These are phyloP conservation scores for Leptoclinus maculatus DNA, from an alignment of 2,797 vertebrate species.

Conservation along the genomic window DNA sequence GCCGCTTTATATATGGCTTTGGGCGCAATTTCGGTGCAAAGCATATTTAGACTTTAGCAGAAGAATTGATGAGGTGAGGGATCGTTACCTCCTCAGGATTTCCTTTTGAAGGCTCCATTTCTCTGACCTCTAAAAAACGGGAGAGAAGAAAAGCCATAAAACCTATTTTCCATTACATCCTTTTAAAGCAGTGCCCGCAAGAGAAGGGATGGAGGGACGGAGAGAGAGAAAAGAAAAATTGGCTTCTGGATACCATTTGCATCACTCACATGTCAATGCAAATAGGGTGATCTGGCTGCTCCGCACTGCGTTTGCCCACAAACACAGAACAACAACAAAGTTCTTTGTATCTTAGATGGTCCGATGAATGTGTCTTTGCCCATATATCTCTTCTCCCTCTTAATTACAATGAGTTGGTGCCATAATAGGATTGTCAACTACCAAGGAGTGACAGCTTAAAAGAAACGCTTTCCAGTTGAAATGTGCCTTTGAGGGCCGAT, in stretches of 20 bases:
- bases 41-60: constrained; percentile 69
- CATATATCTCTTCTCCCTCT: constrained; percentile 81
- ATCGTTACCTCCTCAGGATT: constrained; percentile 74
- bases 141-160: constrained; percentile 81
- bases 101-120: constrained; percentile 77
- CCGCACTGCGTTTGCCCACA: constrained; percentile 64
- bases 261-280: constrained; percentile 81
- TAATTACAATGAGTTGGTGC: constrained; percentile 87
- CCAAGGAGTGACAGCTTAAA: constrained; percentile 86
- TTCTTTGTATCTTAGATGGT: constrained; percentile 72
- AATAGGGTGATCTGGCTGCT: constrained; percentile 71
- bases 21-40: constrained; percentile 64
- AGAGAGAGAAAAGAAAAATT: constrained; percentile 64
- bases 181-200: constrained; percentile 74
- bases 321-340: constrained; percentile 73
- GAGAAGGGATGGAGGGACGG: constrained; percentile 61
- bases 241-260: constrained; percentile 75
- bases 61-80: constrained; percentile 75
- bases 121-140: constrained; percentile 74
- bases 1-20: constrained; percentile 60
- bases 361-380: constrained; percentile 73
- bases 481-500: constrained; percentile 88
- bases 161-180: constrained; percentile 82
- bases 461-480: constrained; percentile 87
- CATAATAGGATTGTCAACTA: constrained; percentile 88